These are phyloP conservation scores for Cylloceria caligata DNA, from an alignment of 2,888 invertebrate genomes.

Conservation along the genomic window DNA sequence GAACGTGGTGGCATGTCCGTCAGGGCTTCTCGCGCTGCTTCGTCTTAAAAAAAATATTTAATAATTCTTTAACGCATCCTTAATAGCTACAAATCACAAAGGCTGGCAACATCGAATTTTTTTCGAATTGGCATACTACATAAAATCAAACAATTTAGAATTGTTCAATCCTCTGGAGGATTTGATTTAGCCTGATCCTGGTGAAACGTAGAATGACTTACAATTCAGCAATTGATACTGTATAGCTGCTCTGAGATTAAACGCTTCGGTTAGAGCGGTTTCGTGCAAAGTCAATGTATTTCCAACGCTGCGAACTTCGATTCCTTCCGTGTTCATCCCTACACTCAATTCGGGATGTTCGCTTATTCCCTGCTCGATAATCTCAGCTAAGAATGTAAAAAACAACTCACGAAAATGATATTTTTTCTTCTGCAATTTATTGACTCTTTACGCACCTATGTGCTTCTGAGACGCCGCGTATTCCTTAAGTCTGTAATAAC, in stretches of 20 bases:
- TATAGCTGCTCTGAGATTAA: constrained; percentile 99
- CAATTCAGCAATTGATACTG: constrained; percentile 97
- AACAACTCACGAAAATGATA: constrained; percentile 10
- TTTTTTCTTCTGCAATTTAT: constrained; percentile 19
- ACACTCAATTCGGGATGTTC: constrained; percentile 99
- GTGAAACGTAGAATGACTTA: constrained; percentile 78
- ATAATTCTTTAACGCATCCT: too few relatives aligned
- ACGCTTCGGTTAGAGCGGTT: constrained; percentile 98
- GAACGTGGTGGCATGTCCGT: constrained; percentile 96
- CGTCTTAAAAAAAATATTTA: constrained; percentile 85
- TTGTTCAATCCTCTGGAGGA: neutral
- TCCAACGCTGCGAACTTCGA: constrained; percentile 97
- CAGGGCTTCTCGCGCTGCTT: constrained; percentile 94
- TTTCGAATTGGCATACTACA: too few relatives aligned
- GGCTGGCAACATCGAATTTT: too few relatives aligned
- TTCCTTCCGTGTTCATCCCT: constrained; percentile 97
- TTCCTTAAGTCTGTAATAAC: constrained; percentile 97
- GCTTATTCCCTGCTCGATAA: constrained; percentile 97
- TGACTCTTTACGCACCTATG: constrained; percentile 87
- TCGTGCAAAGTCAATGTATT: constrained; percentile 97
- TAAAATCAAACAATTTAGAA: too few relatives aligned
- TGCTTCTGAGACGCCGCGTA: constrained; percentile 96
- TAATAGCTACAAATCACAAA: too few relatives aligned
- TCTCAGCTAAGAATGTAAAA: constrained; percentile 87
- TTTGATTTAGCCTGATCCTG: neutral